A percentile compares a stretch with the other conserved stretches of the same genome.
phyloP scores from a whole-genome alignment of 2,113 vertebrate genomes.

The Cricetomys ansorgei region DNA sequence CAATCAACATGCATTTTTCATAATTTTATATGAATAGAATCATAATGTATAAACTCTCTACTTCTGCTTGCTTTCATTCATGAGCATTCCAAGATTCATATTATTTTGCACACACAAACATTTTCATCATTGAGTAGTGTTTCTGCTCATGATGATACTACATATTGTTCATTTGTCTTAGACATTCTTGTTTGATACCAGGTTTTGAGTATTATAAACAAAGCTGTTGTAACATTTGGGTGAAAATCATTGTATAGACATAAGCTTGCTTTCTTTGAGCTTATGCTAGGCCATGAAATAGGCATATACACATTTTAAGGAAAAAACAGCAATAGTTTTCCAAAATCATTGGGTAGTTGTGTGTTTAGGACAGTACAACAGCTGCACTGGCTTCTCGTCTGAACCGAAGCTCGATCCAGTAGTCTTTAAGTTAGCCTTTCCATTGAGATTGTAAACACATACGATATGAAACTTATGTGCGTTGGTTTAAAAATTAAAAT shows the following conservation, averaged over 20 bases:
- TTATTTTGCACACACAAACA: background rate
- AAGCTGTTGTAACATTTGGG: conserved; percentile 1
- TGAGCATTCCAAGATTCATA: background rate
- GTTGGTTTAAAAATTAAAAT: background rate
- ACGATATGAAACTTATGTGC: background rate
- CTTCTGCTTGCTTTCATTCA: background rate
- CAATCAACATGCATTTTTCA: background rate
- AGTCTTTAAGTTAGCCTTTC: background rate
- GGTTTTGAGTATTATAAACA: background rate
- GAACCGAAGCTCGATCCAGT: background rate
- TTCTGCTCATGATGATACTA: background rate
- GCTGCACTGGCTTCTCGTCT: background rate
- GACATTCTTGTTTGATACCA: background rate
- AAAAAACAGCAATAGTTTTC: background rate
- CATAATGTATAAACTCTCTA: background rate
- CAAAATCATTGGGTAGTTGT: background rate
- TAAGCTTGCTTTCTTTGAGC: background rate
- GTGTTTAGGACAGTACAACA: background rate
- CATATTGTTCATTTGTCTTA: background rate
- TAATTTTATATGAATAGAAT: background rate
- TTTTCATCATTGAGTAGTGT: background rate
- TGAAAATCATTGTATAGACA: background rate
- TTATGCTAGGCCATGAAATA: background rate
- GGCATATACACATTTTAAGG: background rate
- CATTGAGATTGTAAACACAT: background rate